Conservation (phyloP, 2,888 invertebrate species). For the Rhopalosiphum nymphaeae region DNA sequence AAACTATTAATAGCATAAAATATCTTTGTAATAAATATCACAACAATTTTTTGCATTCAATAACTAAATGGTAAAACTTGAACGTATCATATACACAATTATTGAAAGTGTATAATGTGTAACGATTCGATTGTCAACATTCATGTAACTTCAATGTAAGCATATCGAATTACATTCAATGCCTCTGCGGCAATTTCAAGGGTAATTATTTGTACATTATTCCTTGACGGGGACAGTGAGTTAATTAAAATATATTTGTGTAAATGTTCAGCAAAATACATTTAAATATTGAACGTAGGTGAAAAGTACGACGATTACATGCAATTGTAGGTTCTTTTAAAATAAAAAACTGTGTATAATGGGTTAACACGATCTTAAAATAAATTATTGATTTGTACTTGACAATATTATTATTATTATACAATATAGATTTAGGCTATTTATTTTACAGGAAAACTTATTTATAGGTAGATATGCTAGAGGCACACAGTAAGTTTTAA, state of each 20-base stretch:
- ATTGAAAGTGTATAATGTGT: neutral
- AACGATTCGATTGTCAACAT: neutral
- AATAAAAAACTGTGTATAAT: neutral
- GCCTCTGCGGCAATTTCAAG: neutral
- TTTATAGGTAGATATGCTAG: neutral
- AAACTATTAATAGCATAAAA: neutral
- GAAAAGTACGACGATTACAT: neutral
- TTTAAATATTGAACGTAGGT: neutral
- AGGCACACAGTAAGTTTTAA: neutral
- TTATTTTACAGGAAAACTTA: neutral
- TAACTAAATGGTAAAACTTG: neutral
- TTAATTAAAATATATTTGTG: constrained; percentile 1
- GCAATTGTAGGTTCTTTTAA: neutral
- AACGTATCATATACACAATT: neutral
- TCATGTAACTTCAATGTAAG: neutral
- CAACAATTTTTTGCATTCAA: neutral
- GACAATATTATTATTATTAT: neutral
- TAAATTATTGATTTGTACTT: neutral
- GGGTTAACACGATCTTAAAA: neutral
- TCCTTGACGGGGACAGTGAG: neutral
- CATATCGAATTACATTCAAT: constrained; percentile 38
- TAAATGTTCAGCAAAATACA: neutral
- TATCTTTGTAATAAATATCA: neutral
- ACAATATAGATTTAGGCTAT: neutral
- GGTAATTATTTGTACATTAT: constrained; percentile 24